Evolutionary conservation across 2,797 vertebrate species (phyloP).

Genomic region (Odontamblyopus rebecca): DNA sequence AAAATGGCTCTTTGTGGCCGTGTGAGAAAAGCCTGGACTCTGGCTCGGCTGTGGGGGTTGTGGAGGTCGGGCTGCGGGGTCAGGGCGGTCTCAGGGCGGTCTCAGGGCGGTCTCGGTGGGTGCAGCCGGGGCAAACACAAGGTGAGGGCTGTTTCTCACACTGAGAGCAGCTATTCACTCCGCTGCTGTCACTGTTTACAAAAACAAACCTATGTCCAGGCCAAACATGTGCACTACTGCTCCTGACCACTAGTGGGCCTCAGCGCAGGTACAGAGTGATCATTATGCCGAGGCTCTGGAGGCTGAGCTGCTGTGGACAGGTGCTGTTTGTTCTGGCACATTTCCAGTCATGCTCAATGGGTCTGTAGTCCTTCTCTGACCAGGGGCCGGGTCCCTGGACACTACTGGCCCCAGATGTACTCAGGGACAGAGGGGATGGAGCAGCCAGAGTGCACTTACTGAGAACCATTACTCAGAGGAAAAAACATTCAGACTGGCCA

Average conservation of each 20-base stretch:
- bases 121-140: conserved; percentile 57
- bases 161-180: conserved; percentile 53
- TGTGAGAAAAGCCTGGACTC: neutral
- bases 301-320: neutral
- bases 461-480: neutral
- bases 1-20: neutral
- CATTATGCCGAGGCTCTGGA: neutral
- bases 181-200: conserved; percentile 37
- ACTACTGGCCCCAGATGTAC: neutral
- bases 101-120: conserved; percentile 3
- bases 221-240: neutral
- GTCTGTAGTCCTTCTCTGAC: neutral
- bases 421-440: neutral
- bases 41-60: neutral
- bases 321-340: conserved; percentile 3
- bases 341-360: neutral
- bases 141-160: conserved; percentile 50
- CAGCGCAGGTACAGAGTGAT: neutral
- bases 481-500: no score
- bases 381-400: neutral
- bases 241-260: neutral
- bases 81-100: neutral
- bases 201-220: conserved; percentile 2
- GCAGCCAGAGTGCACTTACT: neutral
- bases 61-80: neutral